Percentiles rank a stretch among this genome's conserved stretches.
phyloP scores from a whole-genome alignment of 2,113 vertebrate species.

The Lepus americanus region DNA sequence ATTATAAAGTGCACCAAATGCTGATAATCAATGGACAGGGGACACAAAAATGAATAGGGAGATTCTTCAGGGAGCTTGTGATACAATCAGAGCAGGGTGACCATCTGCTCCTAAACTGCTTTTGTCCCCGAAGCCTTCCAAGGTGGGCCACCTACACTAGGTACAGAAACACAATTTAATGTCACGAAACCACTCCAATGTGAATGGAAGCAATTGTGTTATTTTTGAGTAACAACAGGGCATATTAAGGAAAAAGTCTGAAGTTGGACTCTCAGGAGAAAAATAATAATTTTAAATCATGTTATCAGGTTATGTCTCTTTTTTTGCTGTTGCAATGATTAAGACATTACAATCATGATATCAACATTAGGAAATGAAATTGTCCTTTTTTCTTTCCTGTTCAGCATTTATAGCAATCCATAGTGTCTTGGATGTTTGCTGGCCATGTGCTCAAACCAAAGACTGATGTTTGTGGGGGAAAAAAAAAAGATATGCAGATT shows the following conservation, averaged over 20 bases:
- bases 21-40: neutral
- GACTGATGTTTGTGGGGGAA: neutral
- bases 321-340: neutral
- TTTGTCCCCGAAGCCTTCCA: no score
- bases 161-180: neutral
- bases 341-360: neutral
- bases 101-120: neutral
- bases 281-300: constrained; percentile 15
- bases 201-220: neutral
- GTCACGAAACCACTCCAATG: neutral
- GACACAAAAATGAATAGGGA: neutral
- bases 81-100: neutral
- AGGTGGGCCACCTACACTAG: neutral
- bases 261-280: neutral
- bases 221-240: neutral
- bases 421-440: neutral
- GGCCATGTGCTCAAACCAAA: neutral
- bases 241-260: neutral
- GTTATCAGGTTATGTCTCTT: neutral
- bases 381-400: neutral
- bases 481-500: neutral
- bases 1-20: neutral
- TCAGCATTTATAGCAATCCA: constrained; percentile 31
- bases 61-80: neutral
- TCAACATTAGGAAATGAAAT: neutral